These are phyloP conservation scores for Coenobita brevimanus DNA, from an alignment of 1,140 invertebrate genomes.

Conservation along the genomic window DNA sequence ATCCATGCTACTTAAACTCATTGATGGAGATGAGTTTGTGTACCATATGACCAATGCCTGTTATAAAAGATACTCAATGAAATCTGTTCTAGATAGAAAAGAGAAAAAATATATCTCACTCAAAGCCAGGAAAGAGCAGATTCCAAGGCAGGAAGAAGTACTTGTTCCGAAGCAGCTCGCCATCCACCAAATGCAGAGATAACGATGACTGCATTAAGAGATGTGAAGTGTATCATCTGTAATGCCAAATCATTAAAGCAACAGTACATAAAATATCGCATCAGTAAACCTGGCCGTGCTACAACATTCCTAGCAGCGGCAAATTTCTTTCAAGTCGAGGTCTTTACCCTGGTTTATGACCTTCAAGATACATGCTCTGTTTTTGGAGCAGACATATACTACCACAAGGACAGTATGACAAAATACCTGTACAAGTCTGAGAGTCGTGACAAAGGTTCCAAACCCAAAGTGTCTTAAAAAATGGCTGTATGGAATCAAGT, in stretches of 20 bases:
- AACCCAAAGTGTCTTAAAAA: slow-evolving; percentile 14
- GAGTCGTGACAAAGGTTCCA: slow-evolving; percentile 1
- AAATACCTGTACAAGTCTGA: slow-evolving; percentile 26
- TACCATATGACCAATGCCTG: slow-evolving; percentile 7
- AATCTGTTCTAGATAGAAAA: neutral
- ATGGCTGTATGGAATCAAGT: slow-evolving; percentile 4
- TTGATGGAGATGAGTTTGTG: slow-evolving; percentile 20
- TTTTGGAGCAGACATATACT: slow-evolving; percentile 11
- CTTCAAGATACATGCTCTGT: neutral
- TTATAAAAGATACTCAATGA: slow-evolving; percentile 16
- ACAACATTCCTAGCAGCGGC: neutral
- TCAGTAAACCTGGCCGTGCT: slow-evolving; percentile 13
- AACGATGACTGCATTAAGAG: neutral
- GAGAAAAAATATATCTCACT: neutral
- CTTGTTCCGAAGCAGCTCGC: slow-evolving; percentile 9
- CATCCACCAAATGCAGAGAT: slow-evolving; percentile 16
- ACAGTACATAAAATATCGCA: neutral
- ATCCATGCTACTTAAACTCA: neutral
- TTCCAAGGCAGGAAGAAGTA: neutral
- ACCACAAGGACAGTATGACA: slow-evolving; percentile 17
- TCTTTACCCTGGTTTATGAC: neutral
- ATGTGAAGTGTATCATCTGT: slow-evolving; percentile 23
- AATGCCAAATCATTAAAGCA: neutral
- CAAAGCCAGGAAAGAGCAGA: neutral
- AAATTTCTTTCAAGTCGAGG: slow-evolving; percentile 21